Evolutionary conservation across 2,888 invertebrate genomes (phyloP).

Genomic region (Tinea pellionella): DNA sequence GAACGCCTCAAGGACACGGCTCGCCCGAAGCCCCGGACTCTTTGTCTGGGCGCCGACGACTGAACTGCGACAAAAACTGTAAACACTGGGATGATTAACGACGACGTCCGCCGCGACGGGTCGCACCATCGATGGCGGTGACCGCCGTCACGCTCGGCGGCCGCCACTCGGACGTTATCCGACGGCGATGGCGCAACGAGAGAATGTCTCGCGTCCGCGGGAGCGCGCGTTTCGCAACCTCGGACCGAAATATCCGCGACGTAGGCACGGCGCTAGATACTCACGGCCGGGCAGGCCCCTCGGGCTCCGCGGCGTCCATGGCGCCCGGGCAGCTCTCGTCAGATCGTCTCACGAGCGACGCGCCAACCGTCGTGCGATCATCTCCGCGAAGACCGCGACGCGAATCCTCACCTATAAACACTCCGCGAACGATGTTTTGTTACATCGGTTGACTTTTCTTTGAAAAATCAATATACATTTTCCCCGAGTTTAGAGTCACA

Average conservation of each 20-base stretch:
- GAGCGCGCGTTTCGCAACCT: conserved; percentile 64
- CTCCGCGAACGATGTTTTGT: conserved; percentile 68
- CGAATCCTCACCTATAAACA: conserved; percentile 37
- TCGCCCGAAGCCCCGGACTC: conserved; percentile 22
- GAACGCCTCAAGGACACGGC: conserved; percentile 23
- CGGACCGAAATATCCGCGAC: conserved; percentile 59
- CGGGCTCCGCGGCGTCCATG: conserved; percentile 58
- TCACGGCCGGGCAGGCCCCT: conserved; percentile 67
- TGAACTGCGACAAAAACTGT: conserved; percentile 41
- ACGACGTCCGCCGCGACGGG: conserved; percentile 31
- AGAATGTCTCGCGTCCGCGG: conserved; percentile 54
- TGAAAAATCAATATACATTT: conserved; percentile 72
- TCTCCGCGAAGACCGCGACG: conserved; percentile 61
- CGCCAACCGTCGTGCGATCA: conserved; percentile 58
- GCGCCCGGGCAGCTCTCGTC: conserved; percentile 66
- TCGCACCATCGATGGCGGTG: conserved; percentile 20
- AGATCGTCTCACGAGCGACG: conserved; percentile 49
- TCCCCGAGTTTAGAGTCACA: conserved; percentile 66
- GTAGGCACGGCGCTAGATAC: conserved; percentile 42
- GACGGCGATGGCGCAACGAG: conserved; percentile 35
- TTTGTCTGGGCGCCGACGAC: conserved; percentile 15
- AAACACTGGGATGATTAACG: conserved; percentile 52
- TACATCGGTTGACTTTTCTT: conserved; percentile 70
- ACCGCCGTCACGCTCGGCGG: conserved; percentile 59
- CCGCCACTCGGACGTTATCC: conserved; percentile 53